Percentiles rank a stretch among this genome's conserved stretches.
phyloP scores from a whole-genome alignment of 1,140 invertebrate species.

The Drosophila littoralis region DNA sequence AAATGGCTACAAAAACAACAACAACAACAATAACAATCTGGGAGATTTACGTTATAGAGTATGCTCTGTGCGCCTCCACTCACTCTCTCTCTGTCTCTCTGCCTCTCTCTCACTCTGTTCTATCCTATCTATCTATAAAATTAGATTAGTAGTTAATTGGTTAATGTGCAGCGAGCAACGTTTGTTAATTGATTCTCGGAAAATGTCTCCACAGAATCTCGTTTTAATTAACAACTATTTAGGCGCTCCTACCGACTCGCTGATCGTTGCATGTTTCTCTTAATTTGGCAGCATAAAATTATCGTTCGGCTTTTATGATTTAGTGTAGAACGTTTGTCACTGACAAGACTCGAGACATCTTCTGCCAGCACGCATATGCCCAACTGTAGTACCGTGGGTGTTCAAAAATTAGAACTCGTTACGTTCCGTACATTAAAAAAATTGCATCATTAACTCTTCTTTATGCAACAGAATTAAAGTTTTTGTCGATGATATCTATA shows the following conservation, averaged over 20 bases:
- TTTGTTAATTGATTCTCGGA: conserved; percentile 81
- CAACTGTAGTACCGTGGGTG: background rate
- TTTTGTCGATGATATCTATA: too few relatives aligned
- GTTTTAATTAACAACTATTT: conserved; percentile 80
- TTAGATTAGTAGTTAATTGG: conserved; percentile 83
- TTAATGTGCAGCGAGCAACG: conserved; percentile 82
- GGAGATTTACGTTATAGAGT: conserved; percentile 54
- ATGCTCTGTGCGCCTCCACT: background rate
- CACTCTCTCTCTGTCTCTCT: background rate
- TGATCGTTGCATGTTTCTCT: conserved; percentile 51
- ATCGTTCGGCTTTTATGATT: conserved; percentile 51
- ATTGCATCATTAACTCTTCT: background rate
- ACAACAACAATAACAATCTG: conserved; percentile 30
- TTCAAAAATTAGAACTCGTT: background rate
- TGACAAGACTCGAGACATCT: conserved; percentile 15
- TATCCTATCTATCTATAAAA: conserved; percentile 72
- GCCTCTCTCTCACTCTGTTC: background rate
- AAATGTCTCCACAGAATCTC: conserved; percentile 50
- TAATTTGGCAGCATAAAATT: conserved; percentile 71
- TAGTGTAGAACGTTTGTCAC: conserved; percentile 39
- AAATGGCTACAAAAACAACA: conserved; percentile 19
- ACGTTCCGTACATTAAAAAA: too few relatives aligned
- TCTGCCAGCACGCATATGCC: conserved; percentile 12
- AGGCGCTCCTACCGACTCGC: conserved; percentile 41
- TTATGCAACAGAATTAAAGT: background rate